Conservation (phyloP, 2,113 vertebrate species). For the Anhinga anhinga region DNA sequence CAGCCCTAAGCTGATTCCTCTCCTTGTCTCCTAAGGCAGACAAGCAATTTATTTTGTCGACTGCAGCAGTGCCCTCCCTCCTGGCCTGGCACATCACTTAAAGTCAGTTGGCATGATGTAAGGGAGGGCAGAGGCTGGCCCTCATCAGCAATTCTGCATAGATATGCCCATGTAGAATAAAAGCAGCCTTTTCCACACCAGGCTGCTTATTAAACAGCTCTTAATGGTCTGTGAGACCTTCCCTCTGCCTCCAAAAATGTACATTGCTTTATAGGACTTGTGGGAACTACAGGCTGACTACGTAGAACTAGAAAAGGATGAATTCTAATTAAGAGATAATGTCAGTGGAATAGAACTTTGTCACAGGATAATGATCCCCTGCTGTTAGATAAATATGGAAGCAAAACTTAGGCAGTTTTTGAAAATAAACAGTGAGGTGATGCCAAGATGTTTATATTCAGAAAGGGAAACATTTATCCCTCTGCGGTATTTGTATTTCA, state of each 20-base stretch:
- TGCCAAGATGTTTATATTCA: constrained; percentile 74
- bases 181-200: neutral
- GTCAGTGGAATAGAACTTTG: constrained; percentile 69
- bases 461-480: constrained; percentile 62
- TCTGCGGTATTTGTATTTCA: constrained; percentile 50
- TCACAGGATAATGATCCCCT: constrained; percentile 77
- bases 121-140: neutral
- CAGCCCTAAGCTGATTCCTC: neutral
- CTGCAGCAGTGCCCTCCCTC: neutral
- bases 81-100: neutral
- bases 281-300: constrained; percentile 60
- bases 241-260: constrained; percentile 31
- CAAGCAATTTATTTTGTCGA: neutral
- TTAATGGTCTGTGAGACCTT: constrained; percentile 29
- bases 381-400: constrained; percentile 76
- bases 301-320: constrained; percentile 50
- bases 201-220: constrained; percentile 47
- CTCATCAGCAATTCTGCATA: neutral
- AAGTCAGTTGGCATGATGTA: neutral
- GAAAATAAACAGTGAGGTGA: constrained; percentile 71
- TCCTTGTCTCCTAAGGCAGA: neutral
- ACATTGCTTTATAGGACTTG: constrained; percentile 24
- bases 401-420: constrained; percentile 69
- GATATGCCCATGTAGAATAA: neutral
- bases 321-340: constrained; percentile 75